These are phyloP conservation scores for Phenganax subtilis DNA, from an alignment of 92 coral and sea anemone genomes.

Conservation along the genomic window DNA sequence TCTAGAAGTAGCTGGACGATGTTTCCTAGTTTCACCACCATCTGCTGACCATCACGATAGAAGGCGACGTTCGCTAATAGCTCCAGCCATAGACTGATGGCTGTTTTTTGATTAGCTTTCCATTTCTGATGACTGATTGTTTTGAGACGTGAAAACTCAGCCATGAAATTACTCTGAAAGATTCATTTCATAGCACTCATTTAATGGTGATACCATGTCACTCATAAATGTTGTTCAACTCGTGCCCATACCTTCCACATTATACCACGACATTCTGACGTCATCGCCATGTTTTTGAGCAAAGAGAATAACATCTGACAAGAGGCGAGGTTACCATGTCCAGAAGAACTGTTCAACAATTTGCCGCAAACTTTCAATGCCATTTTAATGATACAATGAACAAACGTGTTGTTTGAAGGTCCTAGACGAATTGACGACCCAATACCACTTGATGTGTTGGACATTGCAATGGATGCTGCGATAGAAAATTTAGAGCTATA, in stretches of 20 bases:
- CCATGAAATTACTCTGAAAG: constrained; percentile 77
- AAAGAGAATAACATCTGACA: constrained; percentile 61
- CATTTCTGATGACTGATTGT: constrained; percentile 69
- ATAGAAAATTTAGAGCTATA: not conserved
- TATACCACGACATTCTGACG: constrained; percentile 85
- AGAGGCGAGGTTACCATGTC: constrained; percentile 62
- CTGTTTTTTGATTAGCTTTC: constrained; percentile 52
- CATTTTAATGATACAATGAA: constrained; percentile 71
- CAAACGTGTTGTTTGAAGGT: constrained; percentile 58
- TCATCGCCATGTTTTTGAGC: constrained; percentile 66
- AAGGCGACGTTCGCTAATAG: constrained; percentile 73
- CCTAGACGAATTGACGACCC: constrained; percentile 42
- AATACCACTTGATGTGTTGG: constrained; percentile 56
- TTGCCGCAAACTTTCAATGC: constrained; percentile 58
- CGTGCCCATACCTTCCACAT: constrained; percentile 72
- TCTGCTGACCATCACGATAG: constrained; percentile 87
- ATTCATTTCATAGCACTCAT: not conserved
- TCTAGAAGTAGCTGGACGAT: constrained; percentile 60
- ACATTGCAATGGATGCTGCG: constrained; percentile 55
- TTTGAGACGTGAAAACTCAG: constrained; percentile 70
- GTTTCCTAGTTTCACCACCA: constrained; percentile 71
- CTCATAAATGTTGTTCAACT: too few species aligned
- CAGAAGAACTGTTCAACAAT: constrained; percentile 53
- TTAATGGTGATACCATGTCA: not conserved
- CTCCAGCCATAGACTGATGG: constrained; percentile 68